Evolutionary conservation across 1,140 invertebrate species (phyloP).

Genomic region (Bombus fervidus): DNA sequence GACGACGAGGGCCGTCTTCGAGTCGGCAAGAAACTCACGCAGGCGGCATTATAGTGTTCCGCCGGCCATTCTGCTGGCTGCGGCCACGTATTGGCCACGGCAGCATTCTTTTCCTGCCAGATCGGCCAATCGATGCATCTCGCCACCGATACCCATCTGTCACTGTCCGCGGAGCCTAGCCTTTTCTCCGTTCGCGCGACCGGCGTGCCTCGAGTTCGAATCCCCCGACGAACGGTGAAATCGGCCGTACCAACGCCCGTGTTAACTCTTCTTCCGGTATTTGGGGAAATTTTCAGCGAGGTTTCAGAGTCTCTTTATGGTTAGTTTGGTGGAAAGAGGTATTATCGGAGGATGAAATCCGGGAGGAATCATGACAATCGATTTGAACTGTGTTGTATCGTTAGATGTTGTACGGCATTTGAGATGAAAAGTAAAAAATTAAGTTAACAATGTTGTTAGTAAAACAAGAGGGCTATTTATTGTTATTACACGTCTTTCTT

Average conservation of each 20-base stretch:
- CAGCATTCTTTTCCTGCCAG: slow-evolving; percentile 81
- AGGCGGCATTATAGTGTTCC: slow-evolving; percentile 61
- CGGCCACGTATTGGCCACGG: slow-evolving; percentile 79
- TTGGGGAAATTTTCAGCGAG: background rate
- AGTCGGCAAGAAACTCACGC: slow-evolving; percentile 59
- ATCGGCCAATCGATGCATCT: slow-evolving; percentile 82
- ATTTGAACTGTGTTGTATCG: too few species aligned
- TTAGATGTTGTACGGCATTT: too few species aligned
- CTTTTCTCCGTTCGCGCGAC: slow-evolving; percentile 63
- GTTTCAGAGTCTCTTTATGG: background rate
- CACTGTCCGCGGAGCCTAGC: slow-evolving; percentile 77
- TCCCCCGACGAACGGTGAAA: background rate
- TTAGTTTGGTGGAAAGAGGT: background rate
- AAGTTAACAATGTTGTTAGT: too few species aligned
- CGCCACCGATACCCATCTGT: slow-evolving; percentile 81
- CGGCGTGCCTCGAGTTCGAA: slow-evolving; percentile 4
- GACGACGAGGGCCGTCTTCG: slow-evolving; percentile 26
- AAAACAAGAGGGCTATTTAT: too few species aligned
- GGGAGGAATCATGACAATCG: too few species aligned
- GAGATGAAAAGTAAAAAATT: too few species aligned
- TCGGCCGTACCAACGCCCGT: background rate
- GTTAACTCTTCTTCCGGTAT: background rate
- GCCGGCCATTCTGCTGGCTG: slow-evolving; percentile 79
- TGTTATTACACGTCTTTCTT: too few species aligned
- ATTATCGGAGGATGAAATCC: background rate